These are phyloP conservation scores for Rhinogobio ventralis DNA, from an alignment of 2,797 vertebrate species.

Conservation along the genomic window DNA sequence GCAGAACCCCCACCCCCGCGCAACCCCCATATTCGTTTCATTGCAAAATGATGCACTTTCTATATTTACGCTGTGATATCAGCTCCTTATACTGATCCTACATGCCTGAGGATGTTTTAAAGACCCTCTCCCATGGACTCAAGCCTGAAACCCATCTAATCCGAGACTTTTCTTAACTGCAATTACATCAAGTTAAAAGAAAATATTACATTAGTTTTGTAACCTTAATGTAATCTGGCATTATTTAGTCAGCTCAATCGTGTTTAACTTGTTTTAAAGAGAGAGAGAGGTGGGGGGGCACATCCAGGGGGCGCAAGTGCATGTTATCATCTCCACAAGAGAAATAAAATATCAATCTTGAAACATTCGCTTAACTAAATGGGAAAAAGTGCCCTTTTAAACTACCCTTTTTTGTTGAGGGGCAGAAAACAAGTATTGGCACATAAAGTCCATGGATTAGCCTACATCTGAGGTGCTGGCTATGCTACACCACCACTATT, in stretches of 20 bases:
- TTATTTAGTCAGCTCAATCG: too few relatives aligned
- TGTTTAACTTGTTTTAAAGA: neutral
- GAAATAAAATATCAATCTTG: neutral
- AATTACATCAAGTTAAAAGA: neutral
- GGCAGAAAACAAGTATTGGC: neutral
- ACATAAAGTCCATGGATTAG: neutral
- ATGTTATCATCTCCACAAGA: neutral
- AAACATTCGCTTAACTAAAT: neutral
- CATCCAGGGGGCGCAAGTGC: neutral
- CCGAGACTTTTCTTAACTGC: neutral
- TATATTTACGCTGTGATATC: conserved; percentile 82
- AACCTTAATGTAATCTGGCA: neutral
- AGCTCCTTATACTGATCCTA: conserved; percentile 74
- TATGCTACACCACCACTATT: conserved; percentile 18
- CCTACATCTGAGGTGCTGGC: neutral
- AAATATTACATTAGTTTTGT: neutral
- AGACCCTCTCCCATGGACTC: conserved; percentile 2
- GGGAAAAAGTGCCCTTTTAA: neutral
- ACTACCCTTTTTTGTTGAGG: neutral
- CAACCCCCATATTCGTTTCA: conserved; percentile 76
- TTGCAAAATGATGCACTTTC: conserved; percentile 75
- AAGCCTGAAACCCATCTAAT: neutral
- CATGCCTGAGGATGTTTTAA: conserved; percentile 51
- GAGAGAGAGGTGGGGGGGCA: neutral
- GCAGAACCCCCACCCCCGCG: conserved; percentile 63